Evolutionary conservation across 2,888 invertebrate species (phyloP).

Genomic region (Imbricaverruca yamaguchii): DNA sequence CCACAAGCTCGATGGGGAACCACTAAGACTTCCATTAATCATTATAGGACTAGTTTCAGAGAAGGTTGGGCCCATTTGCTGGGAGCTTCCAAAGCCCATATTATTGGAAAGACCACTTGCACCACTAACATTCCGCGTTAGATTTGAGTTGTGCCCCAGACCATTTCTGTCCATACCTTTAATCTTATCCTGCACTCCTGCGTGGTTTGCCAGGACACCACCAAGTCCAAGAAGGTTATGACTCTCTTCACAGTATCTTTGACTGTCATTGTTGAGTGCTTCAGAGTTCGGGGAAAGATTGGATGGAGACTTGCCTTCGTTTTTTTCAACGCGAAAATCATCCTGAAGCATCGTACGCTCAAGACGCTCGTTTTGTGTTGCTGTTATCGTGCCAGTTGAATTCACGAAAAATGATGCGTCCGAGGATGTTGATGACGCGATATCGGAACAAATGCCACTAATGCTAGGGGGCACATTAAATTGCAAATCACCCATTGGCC

Average conservation of each 20-base stretch:
- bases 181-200: not conserved
- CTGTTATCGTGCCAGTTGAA: not conserved
- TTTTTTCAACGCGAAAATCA: not conserved
- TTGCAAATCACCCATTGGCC: constrained; percentile 21
- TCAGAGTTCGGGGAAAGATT: not conserved
- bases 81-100: not conserved
- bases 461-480: not conserved
- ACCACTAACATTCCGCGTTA: not conserved
- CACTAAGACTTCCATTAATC: constrained; percentile 17
- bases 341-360: not conserved
- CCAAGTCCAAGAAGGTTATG: not conserved
- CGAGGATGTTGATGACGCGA: not conserved
- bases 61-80: not conserved
- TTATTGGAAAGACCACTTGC: not conserved
- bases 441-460: not conserved
- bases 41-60: constrained; percentile 8
- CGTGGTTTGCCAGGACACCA: not conserved
- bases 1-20: constrained; percentile 13
- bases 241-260: not conserved
- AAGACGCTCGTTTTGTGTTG: not conserved
- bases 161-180: not conserved
- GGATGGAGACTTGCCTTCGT: not conserved
- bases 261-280: not conserved
- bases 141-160: not conserved
- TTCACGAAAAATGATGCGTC: not conserved